These are phyloP conservation scores for Poeciliopsis presidionis DNA, from an alignment of 2,797 vertebrate genomes.

Conservation along the genomic window DNA sequence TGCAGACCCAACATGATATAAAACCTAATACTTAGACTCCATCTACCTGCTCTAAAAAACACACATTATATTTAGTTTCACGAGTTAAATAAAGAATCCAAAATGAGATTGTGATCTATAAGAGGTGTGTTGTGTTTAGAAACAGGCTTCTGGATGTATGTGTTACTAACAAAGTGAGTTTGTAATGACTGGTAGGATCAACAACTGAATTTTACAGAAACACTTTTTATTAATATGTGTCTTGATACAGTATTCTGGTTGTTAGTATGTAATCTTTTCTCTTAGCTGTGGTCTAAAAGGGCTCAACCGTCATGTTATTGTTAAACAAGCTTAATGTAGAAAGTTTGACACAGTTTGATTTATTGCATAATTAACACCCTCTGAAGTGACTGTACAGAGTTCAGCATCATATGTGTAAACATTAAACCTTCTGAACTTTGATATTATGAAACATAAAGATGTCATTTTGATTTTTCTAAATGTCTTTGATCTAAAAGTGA, in stretches of 20 bases:
- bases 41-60: background rate
- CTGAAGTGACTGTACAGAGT: slow-evolving; percentile 38
- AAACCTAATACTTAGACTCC: background rate
- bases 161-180: slow-evolving; percentile 1
- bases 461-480: background rate
- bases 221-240: background rate
- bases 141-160: background rate
- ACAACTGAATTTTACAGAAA: background rate
- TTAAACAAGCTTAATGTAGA: slow-evolving; percentile 73
- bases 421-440: background rate
- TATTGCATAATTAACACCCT: slow-evolving; percentile 63
- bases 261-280: slow-evolving; percentile 20
- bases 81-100: background rate
- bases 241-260: background rate
- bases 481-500: background rate
- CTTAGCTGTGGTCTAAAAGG: slow-evolving; percentile 33
- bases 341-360: slow-evolving; percentile 68
- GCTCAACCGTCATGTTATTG: slow-evolving; percentile 63
- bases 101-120: background rate
- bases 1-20: background rate
- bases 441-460: background rate
- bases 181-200: background rate
- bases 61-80: background rate
- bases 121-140: background rate
- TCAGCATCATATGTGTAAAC: slow-evolving; percentile 22